A percentile compares a stretch with the other conserved stretches of the same genome.
Evolutionary conservation across 2,113 vertebrate species (phyloP).

Genomic region (Mus spicilegus): DNA sequence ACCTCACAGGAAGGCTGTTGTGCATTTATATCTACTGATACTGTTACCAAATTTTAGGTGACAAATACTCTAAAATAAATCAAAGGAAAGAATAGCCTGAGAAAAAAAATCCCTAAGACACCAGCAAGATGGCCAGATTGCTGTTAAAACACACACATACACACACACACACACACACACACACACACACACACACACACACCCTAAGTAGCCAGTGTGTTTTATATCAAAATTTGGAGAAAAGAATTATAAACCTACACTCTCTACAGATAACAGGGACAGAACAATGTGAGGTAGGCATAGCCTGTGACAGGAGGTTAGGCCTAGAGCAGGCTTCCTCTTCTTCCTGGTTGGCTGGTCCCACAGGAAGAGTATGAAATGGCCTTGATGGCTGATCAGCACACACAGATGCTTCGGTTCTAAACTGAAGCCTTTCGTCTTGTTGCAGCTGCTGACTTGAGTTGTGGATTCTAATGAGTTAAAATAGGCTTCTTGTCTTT

Average conservation of each 20-base stretch:
- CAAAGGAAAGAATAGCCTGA: background rate
- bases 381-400: background rate
- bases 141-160: background rate
- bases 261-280: background rate
- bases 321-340: background rate
- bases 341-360: background rate
- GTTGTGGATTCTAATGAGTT: background rate
- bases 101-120: background rate
- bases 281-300: background rate
- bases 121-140: background rate
- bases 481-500: background rate
- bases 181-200: background rate
- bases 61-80: background rate
- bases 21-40: rapidly evolving
- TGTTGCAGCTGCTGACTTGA: background rate
- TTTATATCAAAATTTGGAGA: background rate
- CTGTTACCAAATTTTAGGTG: background rate
- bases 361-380: background rate
- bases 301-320: background rate
- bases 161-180: background rate
- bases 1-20: background rate
- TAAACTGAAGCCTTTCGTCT: background rate
- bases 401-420: background rate
- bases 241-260: background rate
- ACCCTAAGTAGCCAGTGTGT: background rate